Base-by-base conservation (phyloP, 2,113 vertebrate genomes). In the Zapornia atra region DNA sequence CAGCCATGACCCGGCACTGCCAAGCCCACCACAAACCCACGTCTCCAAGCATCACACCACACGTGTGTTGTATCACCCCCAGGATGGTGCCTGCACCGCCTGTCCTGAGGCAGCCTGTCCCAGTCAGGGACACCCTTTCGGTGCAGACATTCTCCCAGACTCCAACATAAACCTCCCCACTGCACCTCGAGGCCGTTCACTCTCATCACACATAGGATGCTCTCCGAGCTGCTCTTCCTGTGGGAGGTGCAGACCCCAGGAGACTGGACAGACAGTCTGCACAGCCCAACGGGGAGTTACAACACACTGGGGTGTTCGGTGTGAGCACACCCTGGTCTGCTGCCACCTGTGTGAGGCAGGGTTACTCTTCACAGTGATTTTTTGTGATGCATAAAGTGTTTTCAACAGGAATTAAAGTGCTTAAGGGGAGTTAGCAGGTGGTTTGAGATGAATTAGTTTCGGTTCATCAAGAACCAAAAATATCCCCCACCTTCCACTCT, bases 61-160 rank as follows among this genome's bases (percentile, higher is more conserved):
- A 19, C 0, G 0, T 28, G 15, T 16, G 13, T 71, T 12, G 53
- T 77, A 50, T 10, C 3, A 9, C 63, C 8, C n/a, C 15, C 33
- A 14, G 8, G 24, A 8, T 7, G 26, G 48, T 2, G 8, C 33
- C 48, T 63, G 29, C 10, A 54, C 12, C 18, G 6, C 26, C 51
- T 48, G 10, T 38, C 26, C 33, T 59, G 63, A 2, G 7, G 29
- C 48, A 48, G 48, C 44, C 44, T 46, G 44, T 18, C 44, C 17
- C 44, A 46, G 44, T 46, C 44, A 46, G 7, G 17, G 17, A 46
- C 44, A 46, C 20, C 15, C 36, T n/a, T 81, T 24, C 4, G 0
- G 5, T 5, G 10, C 48, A 25, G 16, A 1, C 5, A 46, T 33
- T 53, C 71, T 33, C 64, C 17, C 42, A 6, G 18, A 54, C 6